Conservation (phyloP, 2,113 vertebrate genomes). For the Willisornis vidua region DNA sequence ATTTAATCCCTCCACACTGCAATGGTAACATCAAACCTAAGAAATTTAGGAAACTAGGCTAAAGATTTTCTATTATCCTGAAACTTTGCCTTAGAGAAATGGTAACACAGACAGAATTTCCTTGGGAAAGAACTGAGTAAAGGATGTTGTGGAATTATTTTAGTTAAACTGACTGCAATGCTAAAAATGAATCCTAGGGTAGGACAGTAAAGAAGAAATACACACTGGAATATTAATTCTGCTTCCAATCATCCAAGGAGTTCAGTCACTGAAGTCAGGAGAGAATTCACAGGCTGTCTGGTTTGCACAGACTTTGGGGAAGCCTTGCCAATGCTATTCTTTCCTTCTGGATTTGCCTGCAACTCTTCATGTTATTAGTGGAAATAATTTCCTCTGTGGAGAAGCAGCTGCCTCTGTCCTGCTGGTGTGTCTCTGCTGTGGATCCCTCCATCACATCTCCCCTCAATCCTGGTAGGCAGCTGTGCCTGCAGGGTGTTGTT, state of each 20-base stretch:
- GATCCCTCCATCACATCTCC: background rate
- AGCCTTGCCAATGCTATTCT: background rate
- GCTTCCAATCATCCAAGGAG: background rate
- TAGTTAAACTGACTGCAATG: background rate
- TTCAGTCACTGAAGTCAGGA: background rate
- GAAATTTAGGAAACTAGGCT: background rate
- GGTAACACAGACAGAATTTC: background rate
- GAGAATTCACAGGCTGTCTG: background rate
- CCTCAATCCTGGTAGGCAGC: background rate
- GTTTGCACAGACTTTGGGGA: background rate
- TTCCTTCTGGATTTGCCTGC: background rate
- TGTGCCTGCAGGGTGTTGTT: background rate
- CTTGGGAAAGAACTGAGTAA: background rate
- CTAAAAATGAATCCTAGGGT: slow-evolving; percentile 18
- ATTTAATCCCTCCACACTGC: background rate
- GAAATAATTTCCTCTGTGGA: background rate
- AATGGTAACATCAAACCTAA: background rate
- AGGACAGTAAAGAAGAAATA: background rate
- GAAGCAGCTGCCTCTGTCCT: background rate
- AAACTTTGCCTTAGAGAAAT: slow-evolving; percentile 30
- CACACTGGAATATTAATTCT: slow-evolving; percentile 20
- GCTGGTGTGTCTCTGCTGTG: background rate
- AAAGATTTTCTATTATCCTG: background rate
- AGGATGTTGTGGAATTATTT: slow-evolving; percentile 6
- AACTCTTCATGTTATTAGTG: background rate